Conservation (phyloP, 2,888 invertebrate genomes). For the Heteropelma amictum region DNA sequence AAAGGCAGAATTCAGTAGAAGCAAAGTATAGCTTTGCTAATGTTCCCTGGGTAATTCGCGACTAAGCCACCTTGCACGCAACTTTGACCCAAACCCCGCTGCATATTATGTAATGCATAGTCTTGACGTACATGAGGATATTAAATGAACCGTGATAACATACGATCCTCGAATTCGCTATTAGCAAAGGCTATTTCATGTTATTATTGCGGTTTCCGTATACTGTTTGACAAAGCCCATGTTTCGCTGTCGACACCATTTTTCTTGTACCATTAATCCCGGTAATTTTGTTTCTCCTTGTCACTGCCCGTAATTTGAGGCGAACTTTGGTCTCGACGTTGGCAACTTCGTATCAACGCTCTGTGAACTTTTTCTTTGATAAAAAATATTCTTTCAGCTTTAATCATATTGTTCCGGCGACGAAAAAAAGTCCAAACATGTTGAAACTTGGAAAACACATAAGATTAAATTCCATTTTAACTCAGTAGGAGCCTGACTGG, state of each 20-base stretch:
- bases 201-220: conserved; percentile 17
- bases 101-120: not conserved
- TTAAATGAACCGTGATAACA: conserved; percentile 36
- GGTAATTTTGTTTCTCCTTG: not conserved
- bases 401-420: no score
- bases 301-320: no score
- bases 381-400: no score
- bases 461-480: no score
- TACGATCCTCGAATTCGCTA: conserved; percentile 27
- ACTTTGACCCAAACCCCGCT: not conserved
- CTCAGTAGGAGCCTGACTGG: no score
- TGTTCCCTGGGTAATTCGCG: conserved; percentile 46
- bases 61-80: conserved; percentile 4
- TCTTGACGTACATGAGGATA: conserved; percentile 24
- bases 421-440: no score
- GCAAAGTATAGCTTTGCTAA: conserved; percentile 47
- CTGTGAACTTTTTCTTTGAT: no score
- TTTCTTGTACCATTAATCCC: not conserved
- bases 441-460: no score
- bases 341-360: no score
- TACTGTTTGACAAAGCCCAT: not conserved
- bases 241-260: not conserved
- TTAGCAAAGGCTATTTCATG: not conserved
- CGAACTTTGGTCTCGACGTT: no score
- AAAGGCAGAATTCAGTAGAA: conserved; percentile 3